These are phyloP conservation scores for Cybosia mesomella DNA, from an alignment of 2,888 invertebrate species.

Conservation along the genomic window DNA sequence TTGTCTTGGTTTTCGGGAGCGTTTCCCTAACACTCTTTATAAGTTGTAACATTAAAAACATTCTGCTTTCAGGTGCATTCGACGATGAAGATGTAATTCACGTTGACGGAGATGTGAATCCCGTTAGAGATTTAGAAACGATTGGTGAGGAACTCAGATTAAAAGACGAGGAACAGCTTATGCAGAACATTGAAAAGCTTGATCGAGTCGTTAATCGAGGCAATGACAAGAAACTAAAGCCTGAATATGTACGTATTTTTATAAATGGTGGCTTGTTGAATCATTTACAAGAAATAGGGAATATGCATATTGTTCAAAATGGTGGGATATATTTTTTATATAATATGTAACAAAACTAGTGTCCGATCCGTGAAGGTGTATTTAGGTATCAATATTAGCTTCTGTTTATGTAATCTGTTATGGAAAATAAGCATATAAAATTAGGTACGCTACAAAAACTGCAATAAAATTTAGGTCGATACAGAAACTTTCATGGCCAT, in stretches of 20 bases:
- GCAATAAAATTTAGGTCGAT: no score
- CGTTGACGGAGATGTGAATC: slow-evolving; percentile 99
- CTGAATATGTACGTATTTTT: slow-evolving; percentile 93
- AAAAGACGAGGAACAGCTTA: slow-evolving; percentile 97
- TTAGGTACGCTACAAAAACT: no score
- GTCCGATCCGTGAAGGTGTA: no score
- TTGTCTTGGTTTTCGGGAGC: no score
- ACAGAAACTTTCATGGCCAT: no score
- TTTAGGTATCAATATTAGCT: no score
- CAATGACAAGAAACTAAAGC: slow-evolving; percentile 97
- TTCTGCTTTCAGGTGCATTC: slow-evolving; percentile 93
- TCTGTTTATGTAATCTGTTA: no score
- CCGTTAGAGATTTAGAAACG: slow-evolving; percentile 98
- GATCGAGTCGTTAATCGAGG: slow-evolving; percentile 94
- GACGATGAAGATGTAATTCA: slow-evolving; percentile 99
- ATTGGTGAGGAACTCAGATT: slow-evolving; percentile 97
- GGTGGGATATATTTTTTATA: no score
- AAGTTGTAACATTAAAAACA: neutral
- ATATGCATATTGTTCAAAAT: no score
- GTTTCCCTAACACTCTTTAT: no score
- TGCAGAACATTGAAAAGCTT: slow-evolving; percentile 93
- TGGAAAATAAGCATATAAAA: no score
- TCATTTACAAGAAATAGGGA: neutral
- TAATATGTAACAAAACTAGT: no score
- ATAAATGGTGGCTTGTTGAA: neutral